Evolutionary conservation across 2,888 invertebrate species (phyloP), one percentile per base, ranked within the genome.

Genomic region (Lochmaea capreae): DNA sequence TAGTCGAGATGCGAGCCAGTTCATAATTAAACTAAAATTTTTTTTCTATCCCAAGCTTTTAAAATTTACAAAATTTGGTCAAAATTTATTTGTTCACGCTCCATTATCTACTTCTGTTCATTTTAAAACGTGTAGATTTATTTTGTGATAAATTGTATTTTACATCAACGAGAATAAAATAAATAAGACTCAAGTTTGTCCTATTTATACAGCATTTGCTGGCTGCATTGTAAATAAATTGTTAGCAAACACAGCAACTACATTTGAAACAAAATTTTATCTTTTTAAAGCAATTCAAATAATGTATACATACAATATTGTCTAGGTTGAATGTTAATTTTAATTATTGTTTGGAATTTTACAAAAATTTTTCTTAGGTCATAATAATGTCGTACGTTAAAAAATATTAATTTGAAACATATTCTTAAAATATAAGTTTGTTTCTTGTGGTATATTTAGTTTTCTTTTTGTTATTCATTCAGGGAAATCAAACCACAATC

Each of bases 161-260:
- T 49, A 49, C 5, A 33, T 33, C 49, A n/a, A 49, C n/a, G 54
- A 18, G 3, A 10, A 18, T 8, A 6, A 54, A 54, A 16, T 16
- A 54, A 54, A 54, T 18, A 18, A 10, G 46, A 11, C 46, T 46
- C 46, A 12, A 46, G 1, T 54, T 18, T 54, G 8, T 16, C 18
- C 16, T 54, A 8, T 54, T 54, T 54, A 18, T 54, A 54, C 16
- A 54, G 9, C 52, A 18, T 54, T 54, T 18, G 9, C 6, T 18
- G 10, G 10, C 54, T 54, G 54, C 54, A 39, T 61, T 61, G 33
- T 59, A 33, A 33, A 59, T 59, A 59, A 5, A 59, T 59, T 59
- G 61, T 39, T 39, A 39, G 39, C 39, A 39, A n/a, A 39, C 58
- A 26, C 39, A 16, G 39, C 8, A 61, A 61, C 26, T 39, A 14